These are phyloP conservation scores for Cyphomyrus discorhynchus DNA, from an alignment of 2,113 vertebrate genomes.

Conservation along the genomic window DNA sequence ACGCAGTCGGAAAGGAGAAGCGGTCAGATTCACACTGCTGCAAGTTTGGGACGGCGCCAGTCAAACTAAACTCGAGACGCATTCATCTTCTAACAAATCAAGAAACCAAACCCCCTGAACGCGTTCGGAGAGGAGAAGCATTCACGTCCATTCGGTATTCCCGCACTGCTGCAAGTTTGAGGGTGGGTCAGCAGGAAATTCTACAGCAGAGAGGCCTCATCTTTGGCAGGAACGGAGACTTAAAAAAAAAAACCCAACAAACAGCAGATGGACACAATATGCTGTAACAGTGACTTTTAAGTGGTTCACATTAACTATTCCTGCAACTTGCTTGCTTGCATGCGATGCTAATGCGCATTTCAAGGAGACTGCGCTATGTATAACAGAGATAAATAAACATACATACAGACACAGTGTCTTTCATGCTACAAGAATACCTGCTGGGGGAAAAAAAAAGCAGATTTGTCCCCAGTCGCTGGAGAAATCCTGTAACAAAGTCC, in stretches of 20 bases:
- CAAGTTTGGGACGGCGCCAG: not conserved
- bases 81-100: not conserved
- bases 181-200: constrained; percentile 8
- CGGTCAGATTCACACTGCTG: not conserved
- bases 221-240: not conserved
- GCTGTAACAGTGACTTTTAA: not conserved
- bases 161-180: not conserved
- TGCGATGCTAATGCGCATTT: not conserved
- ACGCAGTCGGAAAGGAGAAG: not conserved
- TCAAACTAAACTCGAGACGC: not conserved
- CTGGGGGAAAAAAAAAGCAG: not conserved
- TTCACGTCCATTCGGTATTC: not conserved
- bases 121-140: not conserved
- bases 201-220: constrained; percentile 15
- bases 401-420: not conserved
- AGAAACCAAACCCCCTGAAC: not conserved
- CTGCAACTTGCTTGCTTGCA: not conserved
- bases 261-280: constrained; percentile 23
- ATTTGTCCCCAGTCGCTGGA: not conserved
- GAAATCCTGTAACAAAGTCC: not conserved
- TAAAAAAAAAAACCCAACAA: not conserved
- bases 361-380: not conserved
- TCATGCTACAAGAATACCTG: not conserved
- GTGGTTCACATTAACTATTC: not conserved
- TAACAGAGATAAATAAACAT: not conserved